These are phyloP conservation scores for Falco punctatus DNA, from an alignment of 2,113 vertebrate species.

Conservation along the genomic window DNA sequence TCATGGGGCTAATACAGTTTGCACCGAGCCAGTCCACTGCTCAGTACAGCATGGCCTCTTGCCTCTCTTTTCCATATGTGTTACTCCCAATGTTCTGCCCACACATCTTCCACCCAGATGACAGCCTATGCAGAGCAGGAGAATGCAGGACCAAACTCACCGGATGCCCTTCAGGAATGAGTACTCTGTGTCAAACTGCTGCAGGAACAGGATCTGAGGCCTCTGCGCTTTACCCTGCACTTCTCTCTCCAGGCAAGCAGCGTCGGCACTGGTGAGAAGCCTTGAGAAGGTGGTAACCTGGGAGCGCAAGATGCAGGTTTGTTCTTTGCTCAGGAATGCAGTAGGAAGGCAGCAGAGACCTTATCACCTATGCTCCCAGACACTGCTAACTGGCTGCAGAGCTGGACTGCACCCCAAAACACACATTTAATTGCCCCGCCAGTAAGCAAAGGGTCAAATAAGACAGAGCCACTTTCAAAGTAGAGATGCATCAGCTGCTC, in stretches of 20 bases:
- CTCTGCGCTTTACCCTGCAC: conserved; percentile 23
- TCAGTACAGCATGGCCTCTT: neutral
- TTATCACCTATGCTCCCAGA: too few relatives aligned
- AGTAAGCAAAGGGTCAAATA: neutral
- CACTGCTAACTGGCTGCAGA: neutral
- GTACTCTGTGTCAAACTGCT: conserved; percentile 93
- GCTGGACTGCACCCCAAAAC: neutral
- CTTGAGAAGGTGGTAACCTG: conserved; percentile 96
- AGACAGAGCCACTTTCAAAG: neutral
- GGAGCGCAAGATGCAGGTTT: neutral
- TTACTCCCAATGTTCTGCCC: neutral
- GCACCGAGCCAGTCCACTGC: neutral
- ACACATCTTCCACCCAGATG: rapidly evolving
- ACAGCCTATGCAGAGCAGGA: rapidly evolving
- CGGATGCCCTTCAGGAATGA: conserved; percentile 89
- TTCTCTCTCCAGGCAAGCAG: conserved; percentile 66
- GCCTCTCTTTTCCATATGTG: neutral
- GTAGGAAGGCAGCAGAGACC: neutral
- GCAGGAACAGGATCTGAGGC: conserved; percentile 83
- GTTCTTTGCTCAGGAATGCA: neutral
- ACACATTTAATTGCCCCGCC: neutral
- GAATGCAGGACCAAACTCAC: conserved; percentile 64
- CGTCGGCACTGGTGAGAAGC: conserved; percentile 86
- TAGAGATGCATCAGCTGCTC: neutral
- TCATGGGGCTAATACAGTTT: neutral